phyloP scores from a whole-genome alignment of 1,140 invertebrate species.

The Anastrepha ludens region DNA sequence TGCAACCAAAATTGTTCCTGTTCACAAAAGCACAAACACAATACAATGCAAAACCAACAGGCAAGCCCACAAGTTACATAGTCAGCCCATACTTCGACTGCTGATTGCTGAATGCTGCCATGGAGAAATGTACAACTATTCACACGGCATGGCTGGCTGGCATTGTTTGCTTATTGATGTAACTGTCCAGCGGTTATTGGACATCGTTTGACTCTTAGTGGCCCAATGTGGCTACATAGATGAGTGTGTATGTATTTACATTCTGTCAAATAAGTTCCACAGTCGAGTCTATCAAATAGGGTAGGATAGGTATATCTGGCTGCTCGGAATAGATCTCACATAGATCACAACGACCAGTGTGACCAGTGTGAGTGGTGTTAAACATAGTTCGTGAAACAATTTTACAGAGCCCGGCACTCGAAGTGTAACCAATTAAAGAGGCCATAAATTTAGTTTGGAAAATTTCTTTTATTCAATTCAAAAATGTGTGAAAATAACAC shows the following conservation, averaged over 20 bases:
- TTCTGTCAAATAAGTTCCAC: background rate
- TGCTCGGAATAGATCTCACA: no score
- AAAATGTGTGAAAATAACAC: no score
- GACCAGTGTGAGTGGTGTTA: no score
- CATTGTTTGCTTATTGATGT: slow-evolving; percentile 42
- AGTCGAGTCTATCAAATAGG: background rate
- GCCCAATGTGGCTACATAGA: background rate
- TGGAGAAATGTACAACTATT: slow-evolving; percentile 37
- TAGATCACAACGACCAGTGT: no score
- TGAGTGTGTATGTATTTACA: background rate
- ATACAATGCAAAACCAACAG: background rate
- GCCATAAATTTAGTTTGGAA: no score
- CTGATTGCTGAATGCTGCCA: background rate
- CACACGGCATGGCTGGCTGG: background rate
- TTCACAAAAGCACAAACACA: background rate
- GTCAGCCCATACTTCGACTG: background rate
- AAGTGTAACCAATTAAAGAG: no score
- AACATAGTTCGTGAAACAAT: no score
- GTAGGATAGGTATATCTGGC: no score
- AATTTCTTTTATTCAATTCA: no score
- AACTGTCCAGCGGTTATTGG: background rate
- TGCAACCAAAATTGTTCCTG: background rate
- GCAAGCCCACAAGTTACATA: background rate
- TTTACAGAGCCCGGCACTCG: no score
- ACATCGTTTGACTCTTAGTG: background rate